Percentiles rank a stretch among this genome's conserved stretches.
phyloP scores from a whole-genome alignment of 92 coral and sea anemone species.

The Montipora capitata region DNA sequence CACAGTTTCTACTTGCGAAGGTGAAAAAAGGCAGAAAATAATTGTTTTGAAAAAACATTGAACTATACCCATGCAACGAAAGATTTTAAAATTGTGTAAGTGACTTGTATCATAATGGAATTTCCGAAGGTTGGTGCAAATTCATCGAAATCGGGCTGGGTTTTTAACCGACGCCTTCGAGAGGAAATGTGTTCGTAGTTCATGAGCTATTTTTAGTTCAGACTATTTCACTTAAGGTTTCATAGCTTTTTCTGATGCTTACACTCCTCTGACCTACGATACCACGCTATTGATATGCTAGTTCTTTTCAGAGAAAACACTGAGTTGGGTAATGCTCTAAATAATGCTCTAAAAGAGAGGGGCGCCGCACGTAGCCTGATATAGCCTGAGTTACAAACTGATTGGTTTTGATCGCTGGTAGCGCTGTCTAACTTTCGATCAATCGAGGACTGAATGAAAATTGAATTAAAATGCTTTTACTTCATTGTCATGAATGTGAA shows the following conservation, averaged over 20 bases:
- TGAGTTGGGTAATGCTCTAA: too few species aligned
- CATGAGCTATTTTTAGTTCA: neutral
- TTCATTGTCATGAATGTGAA: too few species aligned
- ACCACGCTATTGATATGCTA: too few species aligned
- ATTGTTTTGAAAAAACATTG: neutral
- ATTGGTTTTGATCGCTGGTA: too few species aligned
- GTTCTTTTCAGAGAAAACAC: too few species aligned
- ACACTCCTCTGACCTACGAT: neutral
- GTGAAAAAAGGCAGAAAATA: neutral
- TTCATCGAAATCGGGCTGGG: neutral
- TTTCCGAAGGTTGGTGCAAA: neutral
- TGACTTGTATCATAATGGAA: neutral
- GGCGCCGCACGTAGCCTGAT: too few species aligned
- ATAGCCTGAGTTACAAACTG: too few species aligned
- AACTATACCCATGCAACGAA: neutral
- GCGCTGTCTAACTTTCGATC: too few species aligned
- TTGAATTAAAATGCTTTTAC: too few species aligned
- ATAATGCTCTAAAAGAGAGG: too few species aligned
- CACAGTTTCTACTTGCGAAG: neutral
- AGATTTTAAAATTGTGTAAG: neutral
- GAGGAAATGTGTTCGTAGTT: neutral
- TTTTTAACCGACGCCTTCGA: neutral
- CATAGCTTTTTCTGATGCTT: too few species aligned
- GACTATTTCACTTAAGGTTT: neutral
- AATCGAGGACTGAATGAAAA: too few species aligned